phyloP scores from a whole-genome alignment of 2,888 invertebrate genomes.

The Anticlea derivata region DNA sequence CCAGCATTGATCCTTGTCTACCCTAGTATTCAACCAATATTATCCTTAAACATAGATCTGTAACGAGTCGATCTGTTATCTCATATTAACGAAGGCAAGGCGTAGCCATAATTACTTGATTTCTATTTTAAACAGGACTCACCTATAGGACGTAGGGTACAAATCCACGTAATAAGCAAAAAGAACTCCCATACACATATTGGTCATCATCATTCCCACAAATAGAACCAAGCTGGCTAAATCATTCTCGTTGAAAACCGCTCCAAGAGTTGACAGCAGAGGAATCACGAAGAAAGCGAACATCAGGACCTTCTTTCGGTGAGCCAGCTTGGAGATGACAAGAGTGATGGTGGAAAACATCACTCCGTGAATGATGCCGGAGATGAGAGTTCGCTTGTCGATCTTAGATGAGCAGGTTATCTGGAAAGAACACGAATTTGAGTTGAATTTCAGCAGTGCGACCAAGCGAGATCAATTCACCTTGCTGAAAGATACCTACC shows the following conservation, averaged over 20 bases:
- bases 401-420: conserved; percentile 28
- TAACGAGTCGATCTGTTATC: too few relatives aligned
- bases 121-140: conserved; percentile 17
- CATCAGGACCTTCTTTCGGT: conserved; percentile 32
- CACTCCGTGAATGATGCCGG: conserved; percentile 31
- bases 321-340: conserved; percentile 22
- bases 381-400: conserved; percentile 29
- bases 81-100: too few relatives aligned
- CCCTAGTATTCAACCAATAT: too few relatives aligned
- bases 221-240: conserved; percentile 35
- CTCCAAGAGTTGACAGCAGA: conserved; percentile 25
- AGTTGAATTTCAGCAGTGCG: too few relatives aligned
- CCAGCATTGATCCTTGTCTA: too few relatives aligned
- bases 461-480: too few relatives aligned
- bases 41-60: too few relatives aligned
- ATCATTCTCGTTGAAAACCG: conserved; percentile 28
- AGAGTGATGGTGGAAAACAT: conserved; percentile 28
- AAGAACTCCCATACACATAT: conserved; percentile 57
- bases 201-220: conserved; percentile 43
- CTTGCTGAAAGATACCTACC: conserved; percentile 19
- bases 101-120: too few relatives aligned
- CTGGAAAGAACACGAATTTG: conserved; percentile 18
- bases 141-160: conserved; percentile 74
- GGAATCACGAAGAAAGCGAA: conserved; percentile 30
- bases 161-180: conserved; percentile 72